Base-by-base conservation (phyloP, 30 jellyfish, hydroid and myxozoan species). In the Turritopsis dohrnii region DNA sequence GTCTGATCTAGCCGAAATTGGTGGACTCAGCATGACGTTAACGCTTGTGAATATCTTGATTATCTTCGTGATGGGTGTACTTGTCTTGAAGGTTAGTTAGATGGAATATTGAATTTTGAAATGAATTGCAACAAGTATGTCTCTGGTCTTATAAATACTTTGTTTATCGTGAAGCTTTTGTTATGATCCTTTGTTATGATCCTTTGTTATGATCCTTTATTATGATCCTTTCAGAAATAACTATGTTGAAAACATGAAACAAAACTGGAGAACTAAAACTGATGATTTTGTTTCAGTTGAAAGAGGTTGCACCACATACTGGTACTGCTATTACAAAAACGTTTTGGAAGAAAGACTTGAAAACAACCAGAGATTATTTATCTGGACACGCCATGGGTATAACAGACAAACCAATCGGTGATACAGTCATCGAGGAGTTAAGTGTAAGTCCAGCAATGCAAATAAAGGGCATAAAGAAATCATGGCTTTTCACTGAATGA, bases 261-360 rank as follows among this genome's bases (percentile, higher is more conserved):
- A n/a, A n/a, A n/a, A n/a, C n/a, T n/a, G n/a, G n/a, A n/a, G n/a
- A n/a, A n/a, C n/a, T n/a, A n/a, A n/a, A n/a, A n/a, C n/a, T n/a
- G n/a, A n/a, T n/a, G 60, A 41, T 41, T 74, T 1, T 79, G 19
- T 30, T 30, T 21, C 26, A 79, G 85, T 24, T 81, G 16, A 81
- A 81, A 52, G 88, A 81, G 25, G 88, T 81, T 26, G 88, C 88
- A 8, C 88, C 88, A 19, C 52, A 65, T 53, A 81, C 88, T 26
- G 88, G 84, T 9, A 81, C 88, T 53, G 88, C 88, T 26, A 24
- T 81, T 31, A 81, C 88, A 24, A 81, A 26, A 8, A 8, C 83
- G 8, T 81, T 81, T 60, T 81, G 88, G 88, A 81, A 81, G 24
- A 65, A 81, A 53, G 88, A 81, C 41, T 28, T 81, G 28, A 81